These are phyloP conservation scores for Hypomecis punctinalis DNA, from an alignment of 2,888 invertebrate species.

Conservation along the genomic window DNA sequence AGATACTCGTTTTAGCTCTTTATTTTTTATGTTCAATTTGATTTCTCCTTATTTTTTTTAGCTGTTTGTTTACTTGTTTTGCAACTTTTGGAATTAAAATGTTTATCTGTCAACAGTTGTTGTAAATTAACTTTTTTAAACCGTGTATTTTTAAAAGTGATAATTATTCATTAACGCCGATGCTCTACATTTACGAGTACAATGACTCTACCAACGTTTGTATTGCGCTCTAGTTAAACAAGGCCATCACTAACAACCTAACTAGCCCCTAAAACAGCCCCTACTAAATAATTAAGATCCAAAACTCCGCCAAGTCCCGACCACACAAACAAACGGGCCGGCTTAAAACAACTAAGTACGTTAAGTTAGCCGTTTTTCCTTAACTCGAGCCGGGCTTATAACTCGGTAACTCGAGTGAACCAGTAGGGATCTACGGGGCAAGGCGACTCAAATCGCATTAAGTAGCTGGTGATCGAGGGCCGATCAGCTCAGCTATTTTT, in stretches of 20 bases:
- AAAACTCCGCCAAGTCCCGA: conserved; percentile 25
- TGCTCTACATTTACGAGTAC: conserved; percentile 1
- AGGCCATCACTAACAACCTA: conserved; percentile 2
- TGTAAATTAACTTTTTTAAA: too few relatives aligned
- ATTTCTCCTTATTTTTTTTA: too few relatives aligned
- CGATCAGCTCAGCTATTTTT: conserved; percentile 36
- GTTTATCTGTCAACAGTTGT: too few relatives aligned
- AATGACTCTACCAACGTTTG: not conserved
- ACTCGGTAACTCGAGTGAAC: conserved; percentile 58
- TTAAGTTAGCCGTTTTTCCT: conserved; percentile 33
- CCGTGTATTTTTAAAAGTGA: too few relatives aligned
- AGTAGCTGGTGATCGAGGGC: conserved; percentile 58
- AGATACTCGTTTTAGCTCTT: not conserved
- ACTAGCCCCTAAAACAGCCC: conserved; percentile 4
- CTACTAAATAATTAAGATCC: conserved; percentile 30
- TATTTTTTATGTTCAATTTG: too few relatives aligned
- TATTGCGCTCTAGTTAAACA: not conserved
- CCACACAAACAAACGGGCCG: conserved; percentile 30
- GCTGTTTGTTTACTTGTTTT: too few relatives aligned
- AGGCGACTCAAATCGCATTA: conserved; percentile 74
- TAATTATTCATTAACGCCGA: not conserved
- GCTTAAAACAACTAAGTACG: conserved; percentile 35
- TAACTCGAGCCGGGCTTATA: conserved; percentile 36
- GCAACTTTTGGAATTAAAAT: too few relatives aligned
- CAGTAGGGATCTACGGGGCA: conserved; percentile 59